phyloP scores from a whole-genome alignment of 1,140 invertebrate genomes.

The Brachionus koreanus region DNA sequence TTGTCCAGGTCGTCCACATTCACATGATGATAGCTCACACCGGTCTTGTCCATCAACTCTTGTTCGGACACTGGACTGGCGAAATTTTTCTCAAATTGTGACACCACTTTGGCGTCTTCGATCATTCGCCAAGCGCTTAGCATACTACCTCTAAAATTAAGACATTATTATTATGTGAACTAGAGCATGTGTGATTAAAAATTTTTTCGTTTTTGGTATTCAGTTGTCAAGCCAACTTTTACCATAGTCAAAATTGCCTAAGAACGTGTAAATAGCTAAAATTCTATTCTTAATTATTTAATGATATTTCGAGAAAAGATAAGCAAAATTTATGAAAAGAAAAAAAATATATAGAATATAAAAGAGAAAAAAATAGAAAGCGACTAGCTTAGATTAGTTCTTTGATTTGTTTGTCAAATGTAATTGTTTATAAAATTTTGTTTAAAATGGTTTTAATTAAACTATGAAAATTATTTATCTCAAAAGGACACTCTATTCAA shows the following conservation, averaged over 20 bases:
- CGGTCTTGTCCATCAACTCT: background rate
- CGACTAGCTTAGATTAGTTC: too few species aligned
- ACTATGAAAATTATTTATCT: background rate
- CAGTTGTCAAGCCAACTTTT: background rate
- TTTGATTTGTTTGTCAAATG: background rate
- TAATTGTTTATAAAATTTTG: background rate
- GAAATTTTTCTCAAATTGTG: constrained; percentile 31
- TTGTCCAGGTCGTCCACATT: constrained; percentile 25
- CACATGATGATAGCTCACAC: constrained; percentile 3
- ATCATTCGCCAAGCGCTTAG: constrained; percentile 26
- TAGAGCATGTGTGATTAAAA: background rate
- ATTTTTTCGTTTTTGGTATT: background rate
- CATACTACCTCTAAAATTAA: background rate
- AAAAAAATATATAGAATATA: background rate
- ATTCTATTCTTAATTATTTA: too few species aligned
- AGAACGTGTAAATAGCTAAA: background rate
- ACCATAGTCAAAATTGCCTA: background rate
- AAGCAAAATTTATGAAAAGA: background rate
- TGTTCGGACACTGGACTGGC: background rate
- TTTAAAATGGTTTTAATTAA: background rate
- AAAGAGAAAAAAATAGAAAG: too few species aligned
- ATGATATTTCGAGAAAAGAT: background rate
- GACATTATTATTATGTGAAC: background rate
- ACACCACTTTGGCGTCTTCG: background rate
- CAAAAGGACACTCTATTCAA: background rate